Percentiles rank a stretch among this genome's conserved stretches.
phyloP scores from a whole-genome alignment of 2,888 invertebrate genomes.

The Aplocera efformata region DNA sequence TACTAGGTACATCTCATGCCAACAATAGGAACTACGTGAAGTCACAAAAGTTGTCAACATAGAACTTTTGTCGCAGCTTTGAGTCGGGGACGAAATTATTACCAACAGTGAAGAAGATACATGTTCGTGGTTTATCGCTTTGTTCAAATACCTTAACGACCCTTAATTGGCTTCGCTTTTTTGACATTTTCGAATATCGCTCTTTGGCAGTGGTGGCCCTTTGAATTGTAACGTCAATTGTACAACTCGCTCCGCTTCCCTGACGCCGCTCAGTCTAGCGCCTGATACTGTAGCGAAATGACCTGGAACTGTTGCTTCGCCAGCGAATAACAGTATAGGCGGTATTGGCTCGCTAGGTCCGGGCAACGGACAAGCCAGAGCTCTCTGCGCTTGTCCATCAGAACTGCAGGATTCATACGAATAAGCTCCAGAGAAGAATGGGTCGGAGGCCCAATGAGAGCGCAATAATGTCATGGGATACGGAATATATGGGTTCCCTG shows the following conservation, averaged over 20 bases:
- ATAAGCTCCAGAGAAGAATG: constrained; percentile 85
- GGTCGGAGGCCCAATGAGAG: constrained; percentile 87
- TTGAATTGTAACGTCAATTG: constrained; percentile 78
- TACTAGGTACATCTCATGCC: constrained; percentile 36
- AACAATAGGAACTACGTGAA: constrained; percentile 43
- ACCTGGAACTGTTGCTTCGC: constrained; percentile 88
- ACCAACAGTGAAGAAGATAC: constrained; percentile 21
- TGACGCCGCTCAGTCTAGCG: constrained; percentile 87
- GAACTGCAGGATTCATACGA: constrained; percentile 75
- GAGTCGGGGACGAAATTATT: constrained; percentile 43
- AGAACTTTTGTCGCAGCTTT: constrained; percentile 13
- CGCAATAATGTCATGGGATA: constrained; percentile 84
- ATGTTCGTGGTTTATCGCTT: constrained; percentile 20
- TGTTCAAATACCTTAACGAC: constrained; percentile 4
- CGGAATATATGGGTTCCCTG: constrained; percentile 82
- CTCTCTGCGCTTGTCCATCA: constrained; percentile 57
- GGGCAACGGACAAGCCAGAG: constrained; percentile 83
- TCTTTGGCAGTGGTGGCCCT: constrained; percentile 58
- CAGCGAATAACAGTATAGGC: constrained; percentile 88
- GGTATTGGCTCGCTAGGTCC: constrained; percentile 81
- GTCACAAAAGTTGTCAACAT: constrained; percentile 37
- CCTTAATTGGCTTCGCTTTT: constrained; percentile 9
- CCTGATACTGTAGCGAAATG: constrained; percentile 89
- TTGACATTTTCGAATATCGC: constrained; percentile 6
- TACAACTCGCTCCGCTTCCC: constrained; percentile 88